These are phyloP conservation scores for Ctenopoma kingsleyae DNA, from an alignment of 2,797 vertebrate species.

Conservation along the genomic window DNA sequence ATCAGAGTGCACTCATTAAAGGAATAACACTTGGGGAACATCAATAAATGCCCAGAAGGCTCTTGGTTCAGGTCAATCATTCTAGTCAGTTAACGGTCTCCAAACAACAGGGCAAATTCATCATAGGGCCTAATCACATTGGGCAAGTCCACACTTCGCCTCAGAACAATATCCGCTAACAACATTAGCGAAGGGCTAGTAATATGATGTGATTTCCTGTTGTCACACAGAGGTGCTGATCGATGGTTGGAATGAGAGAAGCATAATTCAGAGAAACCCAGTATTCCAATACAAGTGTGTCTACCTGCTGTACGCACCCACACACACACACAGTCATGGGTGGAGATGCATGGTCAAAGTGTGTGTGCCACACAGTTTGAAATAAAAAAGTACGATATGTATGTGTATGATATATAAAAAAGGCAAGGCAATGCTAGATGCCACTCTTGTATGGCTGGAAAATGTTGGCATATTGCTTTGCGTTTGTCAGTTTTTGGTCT, in stretches of 20 bases:
- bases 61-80: constrained; percentile 80
- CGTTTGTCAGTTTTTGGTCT: constrained; percentile 50
- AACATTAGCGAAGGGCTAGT: constrained; percentile 75
- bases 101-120: constrained; percentile 84
- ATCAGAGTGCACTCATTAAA: constrained; percentile 72
- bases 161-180: constrained; percentile 85
- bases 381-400: neutral
- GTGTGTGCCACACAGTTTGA: neutral
- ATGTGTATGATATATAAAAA: neutral
- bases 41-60: constrained; percentile 80
- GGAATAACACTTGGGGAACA: constrained; percentile 73
- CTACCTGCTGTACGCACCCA: constrained; percentile 8
- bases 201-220: constrained; percentile 81
- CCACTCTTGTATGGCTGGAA: constrained; percentile 9
- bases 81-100: constrained; percentile 79
- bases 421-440: constrained; percentile 18
- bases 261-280: constrained; percentile 65
- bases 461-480: constrained; percentile 26
- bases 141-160: constrained; percentile 72
- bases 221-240: constrained; percentile 77
- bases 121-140: constrained; percentile 83
- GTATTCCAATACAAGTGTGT: constrained; percentile 48
- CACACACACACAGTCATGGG: neutral
- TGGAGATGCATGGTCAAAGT: too few species aligned
- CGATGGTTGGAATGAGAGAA: constrained; percentile 68